Conservation (phyloP, 2,797 vertebrate species). For the Anisognathus igniventris region DNA sequence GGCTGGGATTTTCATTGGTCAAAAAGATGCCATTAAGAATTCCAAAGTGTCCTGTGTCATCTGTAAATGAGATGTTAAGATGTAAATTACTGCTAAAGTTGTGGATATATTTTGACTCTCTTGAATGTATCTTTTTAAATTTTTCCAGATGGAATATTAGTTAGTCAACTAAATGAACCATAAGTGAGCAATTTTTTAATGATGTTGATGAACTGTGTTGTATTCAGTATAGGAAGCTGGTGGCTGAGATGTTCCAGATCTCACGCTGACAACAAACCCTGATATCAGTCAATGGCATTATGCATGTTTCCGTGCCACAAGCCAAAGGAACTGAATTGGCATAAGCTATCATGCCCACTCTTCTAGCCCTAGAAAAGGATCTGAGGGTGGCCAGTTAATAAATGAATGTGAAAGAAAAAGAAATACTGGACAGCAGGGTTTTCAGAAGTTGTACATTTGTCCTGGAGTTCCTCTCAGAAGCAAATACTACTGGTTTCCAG, state of each 20-base stretch:
- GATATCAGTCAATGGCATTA: neutral
- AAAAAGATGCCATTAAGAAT: neutral
- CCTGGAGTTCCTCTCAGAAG: neutral
- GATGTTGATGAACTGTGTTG: neutral
- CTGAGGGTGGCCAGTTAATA: constrained; percentile 11
- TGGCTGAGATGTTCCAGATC: neutral
- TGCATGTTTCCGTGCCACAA: neutral
- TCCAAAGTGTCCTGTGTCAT: neutral
- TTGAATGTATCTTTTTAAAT: neutral
- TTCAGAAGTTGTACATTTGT: neutral
- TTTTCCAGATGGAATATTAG: neutral
- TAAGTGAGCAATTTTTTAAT: neutral
- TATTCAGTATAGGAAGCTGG: neutral
- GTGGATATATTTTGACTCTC: neutral
- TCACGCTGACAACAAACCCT: neutral
- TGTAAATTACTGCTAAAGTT: neutral
- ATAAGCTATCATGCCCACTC: neutral
- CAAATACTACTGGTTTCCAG: neutral
- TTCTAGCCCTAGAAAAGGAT: neutral
- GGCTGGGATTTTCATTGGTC: neutral
- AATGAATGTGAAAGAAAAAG: neutral
- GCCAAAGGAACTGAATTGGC: neutral
- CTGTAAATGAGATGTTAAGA: neutral
- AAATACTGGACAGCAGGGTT: neutral
- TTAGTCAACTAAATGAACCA: neutral